Percentiles rank a stretch among this genome's conserved stretches.
phyloP scores from a whole-genome alignment of 2,797 vertebrate species.

The Molossus alvarezi region DNA sequence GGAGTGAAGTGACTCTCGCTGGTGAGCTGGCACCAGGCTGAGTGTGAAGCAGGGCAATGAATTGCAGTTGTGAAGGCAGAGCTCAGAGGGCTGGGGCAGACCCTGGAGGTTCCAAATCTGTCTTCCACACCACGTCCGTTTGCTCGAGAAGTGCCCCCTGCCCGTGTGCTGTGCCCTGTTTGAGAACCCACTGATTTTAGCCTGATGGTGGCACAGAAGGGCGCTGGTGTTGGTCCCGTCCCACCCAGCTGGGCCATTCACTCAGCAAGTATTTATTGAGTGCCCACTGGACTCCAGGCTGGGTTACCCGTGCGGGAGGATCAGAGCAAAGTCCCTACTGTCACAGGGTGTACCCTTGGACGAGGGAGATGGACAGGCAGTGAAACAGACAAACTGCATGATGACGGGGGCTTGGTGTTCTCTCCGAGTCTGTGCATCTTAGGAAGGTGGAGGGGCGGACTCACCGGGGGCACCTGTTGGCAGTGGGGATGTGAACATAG shows the following conservation, averaged over 20 bases:
- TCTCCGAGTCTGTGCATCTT: not conserved
- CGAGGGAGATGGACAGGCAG: slow-evolving; percentile 14
- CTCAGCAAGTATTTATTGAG: slow-evolving; percentile 79
- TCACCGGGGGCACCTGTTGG: not conserved
- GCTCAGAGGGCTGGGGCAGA: not conserved
- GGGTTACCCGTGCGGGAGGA: accelerated
- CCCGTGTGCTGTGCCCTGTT: not conserved
- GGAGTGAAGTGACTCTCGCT: slow-evolving; percentile 53
- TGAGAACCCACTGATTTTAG: slow-evolving; percentile 27
- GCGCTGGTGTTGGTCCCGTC: not conserved
- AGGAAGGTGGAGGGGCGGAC: not conserved
- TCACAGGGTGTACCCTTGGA: not conserved
- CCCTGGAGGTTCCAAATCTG: not conserved
- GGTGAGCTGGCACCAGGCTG: slow-evolving; percentile 46
- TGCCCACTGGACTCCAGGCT: slow-evolving; percentile 11
- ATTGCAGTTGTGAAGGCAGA: not conserved
- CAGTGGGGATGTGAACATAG: not conserved
- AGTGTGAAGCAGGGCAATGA: slow-evolving; percentile 11
- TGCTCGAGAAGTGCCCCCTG: not conserved
- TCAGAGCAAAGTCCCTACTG: slow-evolving; percentile 80
- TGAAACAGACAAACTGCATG: slow-evolving; percentile 29
- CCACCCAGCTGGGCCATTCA: slow-evolving; percentile 69
- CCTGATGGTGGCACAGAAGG: not conserved
- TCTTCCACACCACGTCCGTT: not conserved
- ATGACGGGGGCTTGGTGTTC: not conserved